Evolutionary conservation across 2,888 invertebrate genomes (phyloP).

Genomic region (Spodoptera picta): DNA sequence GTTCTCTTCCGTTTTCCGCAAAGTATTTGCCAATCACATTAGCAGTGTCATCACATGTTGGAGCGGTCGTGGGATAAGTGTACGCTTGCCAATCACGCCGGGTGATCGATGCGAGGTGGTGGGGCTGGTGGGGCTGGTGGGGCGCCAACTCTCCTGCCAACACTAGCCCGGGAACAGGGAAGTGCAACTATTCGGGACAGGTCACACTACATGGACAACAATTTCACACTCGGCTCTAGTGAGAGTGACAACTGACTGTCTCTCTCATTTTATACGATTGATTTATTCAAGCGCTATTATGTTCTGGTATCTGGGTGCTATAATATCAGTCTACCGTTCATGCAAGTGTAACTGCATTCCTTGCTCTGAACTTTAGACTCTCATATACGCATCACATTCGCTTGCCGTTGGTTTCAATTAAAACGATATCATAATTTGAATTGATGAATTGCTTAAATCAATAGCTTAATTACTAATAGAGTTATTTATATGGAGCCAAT

Average conservation of each 20-base stretch:
- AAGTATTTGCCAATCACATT: slow-evolving; percentile 44
- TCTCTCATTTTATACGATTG: background rate
- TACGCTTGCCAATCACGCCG: slow-evolving; percentile 59
- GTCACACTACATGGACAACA: slow-evolving; percentile 23
- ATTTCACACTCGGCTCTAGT: slow-evolving; percentile 32
- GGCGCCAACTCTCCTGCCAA: slow-evolving; percentile 66
- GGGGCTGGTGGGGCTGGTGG: slow-evolving; percentile 59
- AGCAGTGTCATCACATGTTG: slow-evolving; percentile 32
- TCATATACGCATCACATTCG: slow-evolving; percentile 7
- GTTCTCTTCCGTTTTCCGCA: slow-evolving; percentile 44
- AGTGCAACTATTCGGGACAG: slow-evolving; percentile 18
- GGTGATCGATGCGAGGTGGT: slow-evolving; percentile 61
- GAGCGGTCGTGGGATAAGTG: slow-evolving; percentile 30
- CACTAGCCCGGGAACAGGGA: slow-evolving; percentile 29
- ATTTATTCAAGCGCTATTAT: too few relatives aligned
- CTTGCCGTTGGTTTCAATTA: slow-evolving; percentile 6
- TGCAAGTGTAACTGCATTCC: slow-evolving; percentile 8
- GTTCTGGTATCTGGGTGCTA: too few relatives aligned
- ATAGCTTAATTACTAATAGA: slow-evolving; percentile 12
- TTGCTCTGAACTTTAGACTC: slow-evolving; percentile 22
- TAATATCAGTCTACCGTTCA: too few relatives aligned
- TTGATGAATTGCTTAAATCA: slow-evolving; percentile 12
- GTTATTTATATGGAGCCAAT: slow-evolving; percentile 9
- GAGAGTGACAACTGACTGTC: slow-evolving; percentile 13
- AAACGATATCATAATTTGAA: slow-evolving; percentile 5